These are phyloP conservation scores for Condylostylus longicornis DNA, from an alignment of 1,140 invertebrate genomes.

Conservation along the genomic window DNA sequence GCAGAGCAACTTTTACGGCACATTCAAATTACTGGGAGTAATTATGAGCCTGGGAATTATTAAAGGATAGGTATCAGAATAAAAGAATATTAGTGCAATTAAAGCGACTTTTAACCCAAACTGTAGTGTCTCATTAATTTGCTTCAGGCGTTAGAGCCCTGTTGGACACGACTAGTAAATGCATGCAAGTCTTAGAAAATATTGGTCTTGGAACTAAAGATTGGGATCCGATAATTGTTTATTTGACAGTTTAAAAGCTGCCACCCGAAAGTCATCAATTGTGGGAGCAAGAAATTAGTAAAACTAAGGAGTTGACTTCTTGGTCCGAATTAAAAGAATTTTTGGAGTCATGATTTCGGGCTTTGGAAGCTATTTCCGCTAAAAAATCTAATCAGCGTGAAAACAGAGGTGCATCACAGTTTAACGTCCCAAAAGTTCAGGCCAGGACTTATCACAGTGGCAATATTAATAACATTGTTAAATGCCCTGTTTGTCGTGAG, in stretches of 20 bases:
- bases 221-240: background rate
- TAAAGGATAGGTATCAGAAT: background rate
- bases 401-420: background rate
- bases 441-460: background rate
- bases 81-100: background rate
- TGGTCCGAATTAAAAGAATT: background rate
- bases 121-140: background rate
- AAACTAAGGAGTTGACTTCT: background rate
- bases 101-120: background rate
- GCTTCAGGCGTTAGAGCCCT: background rate
- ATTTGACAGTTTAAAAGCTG: background rate
- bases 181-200: background rate
- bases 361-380: background rate
- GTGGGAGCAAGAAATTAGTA: background rate
- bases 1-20: background rate
- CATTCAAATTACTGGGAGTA: background rate
- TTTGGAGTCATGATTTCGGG: background rate
- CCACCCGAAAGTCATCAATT: background rate
- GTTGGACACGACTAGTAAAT: background rate
- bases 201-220: background rate
- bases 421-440: no score
- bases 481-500: background rate
- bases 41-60: background rate
- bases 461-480: background rate
- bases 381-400: background rate